Base-by-base conservation (phyloP, 2,888 invertebrate species). In the Pyrrhia umbra region DNA sequence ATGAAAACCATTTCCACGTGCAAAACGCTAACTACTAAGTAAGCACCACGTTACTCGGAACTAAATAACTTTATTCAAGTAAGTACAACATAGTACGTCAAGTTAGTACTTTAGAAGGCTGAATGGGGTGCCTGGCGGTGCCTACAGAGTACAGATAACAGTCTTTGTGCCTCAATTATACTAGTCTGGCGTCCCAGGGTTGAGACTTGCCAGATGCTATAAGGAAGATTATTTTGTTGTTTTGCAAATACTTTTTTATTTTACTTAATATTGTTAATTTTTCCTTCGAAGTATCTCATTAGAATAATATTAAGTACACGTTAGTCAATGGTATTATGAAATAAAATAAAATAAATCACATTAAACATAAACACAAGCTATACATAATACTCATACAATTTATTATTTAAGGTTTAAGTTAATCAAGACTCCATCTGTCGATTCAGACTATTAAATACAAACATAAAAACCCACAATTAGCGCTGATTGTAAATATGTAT, bases 111-210 rank as follows among this genome's bases (percentile, higher is more conserved):
- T 51, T 42, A 45, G 52, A 25, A 70, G 58, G 49, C 66, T 75
- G 75, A 78, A 76, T 76, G 58, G 69, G 50, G 56, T 64, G 75
- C 55, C 76, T 75, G 75, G 68, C 77, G 61, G 72, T 68, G 75
- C 69, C 69, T 73, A 65, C 46, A 59, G 68, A 67, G 30, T 40
- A 68, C 68, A 68, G 68, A 83, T 79, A 82, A 78, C 77, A 71
- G 69, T 75, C 83, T 79, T 80, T 83, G 81, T 77, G 67, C 63
- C 63, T 71, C 75, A 80, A 83, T 84, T 83, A 82, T 43, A 57
- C 60, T 45, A 60, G 76, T 72, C 78, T 77, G 57, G 51, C 58
- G 37, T 59, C 23, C 9, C 57, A 76, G 72, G 69, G 69, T 30
- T 77, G 76, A 54, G 6, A 46, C 20, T 43, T 23, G 23, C 49